These are phyloP conservation scores for Pseudeuparius sepicola DNA, from an alignment of 2,888 invertebrate species.

Conservation along the genomic window DNA sequence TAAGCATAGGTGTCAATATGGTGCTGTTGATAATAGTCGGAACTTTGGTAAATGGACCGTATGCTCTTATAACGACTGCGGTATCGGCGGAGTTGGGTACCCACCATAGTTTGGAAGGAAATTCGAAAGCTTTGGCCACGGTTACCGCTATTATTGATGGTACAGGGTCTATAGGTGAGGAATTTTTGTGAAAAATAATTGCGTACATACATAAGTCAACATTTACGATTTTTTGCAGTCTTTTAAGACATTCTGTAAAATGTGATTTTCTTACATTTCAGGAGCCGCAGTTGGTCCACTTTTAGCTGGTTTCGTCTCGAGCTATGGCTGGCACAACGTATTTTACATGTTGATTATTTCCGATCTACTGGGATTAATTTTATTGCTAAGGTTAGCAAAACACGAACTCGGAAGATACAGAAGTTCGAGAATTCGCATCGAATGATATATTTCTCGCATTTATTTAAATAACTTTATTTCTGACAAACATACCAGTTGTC, in stretches of 20 bases:
- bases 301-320: slow-evolving; percentile 72
- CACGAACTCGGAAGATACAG: slow-evolving; percentile 37
- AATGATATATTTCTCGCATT: too few species aligned
- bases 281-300: slow-evolving; percentile 91
- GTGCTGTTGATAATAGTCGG: slow-evolving; percentile 65
- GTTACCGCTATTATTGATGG: slow-evolving; percentile 98
- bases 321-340: slow-evolving; percentile 70
- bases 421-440: too few species aligned
- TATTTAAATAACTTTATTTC: too few species aligned
- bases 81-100: slow-evolving; percentile 92
- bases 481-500: too few species aligned
- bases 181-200: too few species aligned
- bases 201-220: too few species aligned
- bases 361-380: slow-evolving; percentile 65
- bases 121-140: slow-evolving; percentile 83
- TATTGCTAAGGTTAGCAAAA: slow-evolving; percentile 48
- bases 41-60: slow-evolving; percentile 87
- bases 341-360: slow-evolving; percentile 85
- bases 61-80: slow-evolving; percentile 91
- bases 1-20: slow-evolving; percentile 52
- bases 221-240: too few species aligned
- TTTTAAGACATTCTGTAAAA: too few species aligned
- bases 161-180: slow-evolving; percentile 85
- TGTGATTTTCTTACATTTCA: too few species aligned
- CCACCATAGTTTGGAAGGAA: slow-evolving; percentile 69